Percentiles rank a stretch among this genome's conserved stretches.
Conservation (phyloP, 2,113 vertebrate species). For the Phyllostomus discolor region DNA sequence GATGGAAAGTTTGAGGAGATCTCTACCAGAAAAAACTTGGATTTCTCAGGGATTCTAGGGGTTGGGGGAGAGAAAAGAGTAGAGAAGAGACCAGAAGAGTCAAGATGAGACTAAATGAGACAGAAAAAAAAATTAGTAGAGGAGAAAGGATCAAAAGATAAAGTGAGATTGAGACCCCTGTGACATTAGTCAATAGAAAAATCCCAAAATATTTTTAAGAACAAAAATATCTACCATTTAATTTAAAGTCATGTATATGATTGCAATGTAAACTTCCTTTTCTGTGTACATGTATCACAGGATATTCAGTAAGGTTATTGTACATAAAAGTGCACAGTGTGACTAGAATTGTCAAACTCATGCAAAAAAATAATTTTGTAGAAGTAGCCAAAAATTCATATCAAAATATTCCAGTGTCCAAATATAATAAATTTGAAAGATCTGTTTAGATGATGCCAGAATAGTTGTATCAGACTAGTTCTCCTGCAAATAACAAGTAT, state of each 20-base stretch:
- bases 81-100: not conserved
- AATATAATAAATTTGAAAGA: not conserved
- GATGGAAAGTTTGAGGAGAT: not conserved
- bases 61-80: too few relatives aligned
- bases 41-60: not conserved
- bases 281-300: not conserved
- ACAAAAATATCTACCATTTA: not conserved
- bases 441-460: not conserved
- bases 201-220: not conserved
- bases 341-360: not conserved
- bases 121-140: not conserved
- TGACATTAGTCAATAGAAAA: not conserved
- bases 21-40: not conserved
- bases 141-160: not conserved
- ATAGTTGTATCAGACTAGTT: not conserved
- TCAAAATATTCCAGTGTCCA: not conserved
- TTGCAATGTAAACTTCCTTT: not conserved
- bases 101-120: not conserved
- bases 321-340: not conserved
- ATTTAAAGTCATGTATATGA: not conserved
- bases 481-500: not conserved
- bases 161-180: not conserved
- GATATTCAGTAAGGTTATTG: not conserved
- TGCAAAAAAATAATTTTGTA: not conserved
- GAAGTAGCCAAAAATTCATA: not conserved